These are phyloP conservation scores for Hippolais icterina DNA, from an alignment of 2,113 vertebrate species.

Conservation along the genomic window DNA sequence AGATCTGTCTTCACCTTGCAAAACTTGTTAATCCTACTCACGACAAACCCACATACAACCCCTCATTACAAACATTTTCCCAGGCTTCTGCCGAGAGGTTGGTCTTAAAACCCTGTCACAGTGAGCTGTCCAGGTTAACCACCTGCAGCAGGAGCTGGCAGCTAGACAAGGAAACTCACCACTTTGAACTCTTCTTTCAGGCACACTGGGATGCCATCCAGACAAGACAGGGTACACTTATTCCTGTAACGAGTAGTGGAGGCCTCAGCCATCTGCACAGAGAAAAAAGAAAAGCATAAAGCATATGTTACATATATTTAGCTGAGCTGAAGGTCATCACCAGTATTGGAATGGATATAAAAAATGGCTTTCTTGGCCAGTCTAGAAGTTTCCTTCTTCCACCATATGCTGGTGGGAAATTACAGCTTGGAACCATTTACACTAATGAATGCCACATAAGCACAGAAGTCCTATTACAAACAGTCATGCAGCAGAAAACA, in stretches of 20 bases:
- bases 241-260: conserved; percentile 62
- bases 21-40: neutral
- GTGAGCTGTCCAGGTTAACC: neutral
- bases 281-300: neutral
- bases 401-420: neutral
- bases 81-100: neutral
- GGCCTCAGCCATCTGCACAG: conserved; percentile 69
- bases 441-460: neutral
- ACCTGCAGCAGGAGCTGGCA: neutral
- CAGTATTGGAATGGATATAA: neutral
- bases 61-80: neutral
- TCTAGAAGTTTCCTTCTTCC: neutral
- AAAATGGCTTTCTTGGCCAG: neutral
- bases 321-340: neutral
- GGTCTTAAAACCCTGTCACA: neutral
- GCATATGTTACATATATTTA: neutral
- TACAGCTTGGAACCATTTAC: neutral
- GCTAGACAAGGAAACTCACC: conserved; percentile 36
- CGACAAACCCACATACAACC: neutral
- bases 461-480: neutral
- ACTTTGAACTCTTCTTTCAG: conserved; percentile 73
- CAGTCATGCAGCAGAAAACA: neutral
- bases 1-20: neutral
- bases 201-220: conserved; percentile 74
- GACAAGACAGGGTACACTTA: conserved; percentile 54